Base-by-base conservation (phyloP, 92 coral and sea anemone genomes). In the Heteractis magnifica region DNA sequence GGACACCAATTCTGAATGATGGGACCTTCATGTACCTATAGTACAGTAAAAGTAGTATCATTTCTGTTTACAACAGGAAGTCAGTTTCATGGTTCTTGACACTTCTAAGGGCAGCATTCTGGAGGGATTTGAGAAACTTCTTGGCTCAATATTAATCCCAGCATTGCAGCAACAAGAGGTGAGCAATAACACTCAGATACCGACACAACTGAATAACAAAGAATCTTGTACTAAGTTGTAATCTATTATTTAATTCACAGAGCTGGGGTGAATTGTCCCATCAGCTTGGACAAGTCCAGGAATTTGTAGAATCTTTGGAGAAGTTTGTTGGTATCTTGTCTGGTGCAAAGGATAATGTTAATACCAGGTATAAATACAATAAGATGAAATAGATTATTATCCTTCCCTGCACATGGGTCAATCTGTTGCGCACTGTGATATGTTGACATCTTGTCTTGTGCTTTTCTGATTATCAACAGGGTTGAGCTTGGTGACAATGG, bases 181-280 rank as follows among this genome's bases (percentile, higher is more conserved):
- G 76, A 79, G 83, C 53, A 34, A 7, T 11, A 51, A 77, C 1
- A 10, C 81, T 8, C 78, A 49, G 8, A 52, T 41, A 6, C 0
- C 23, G 8, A 18, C 26, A 19, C 10, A 26, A 6, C 15, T 7
- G 77, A 34, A 51, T 14, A 11, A 21, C 49, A 56, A 12, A 20
- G 51, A 56, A 81, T 59, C 6, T 34, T 34, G 44, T 34, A 34
- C 44, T 34, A 34, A 34, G 2, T 34, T 34, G 21, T 52, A 12
- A 21, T 58, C 19, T 21, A 41, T 44, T 44, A 10, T 80, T 20
- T 51, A 52, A 49, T 52, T 49, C 60, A 3, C 78, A 96, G 99
- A 90, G 92, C 71, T 96, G 99, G 99, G 99, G 99, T 56, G 95
- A 95, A 79, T 89, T 96, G 72, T 95, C 98, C 59, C 91, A 86